Base-by-base conservation (phyloP, 2,888 invertebrate genomes). In the Agrilus biguttatus region DNA sequence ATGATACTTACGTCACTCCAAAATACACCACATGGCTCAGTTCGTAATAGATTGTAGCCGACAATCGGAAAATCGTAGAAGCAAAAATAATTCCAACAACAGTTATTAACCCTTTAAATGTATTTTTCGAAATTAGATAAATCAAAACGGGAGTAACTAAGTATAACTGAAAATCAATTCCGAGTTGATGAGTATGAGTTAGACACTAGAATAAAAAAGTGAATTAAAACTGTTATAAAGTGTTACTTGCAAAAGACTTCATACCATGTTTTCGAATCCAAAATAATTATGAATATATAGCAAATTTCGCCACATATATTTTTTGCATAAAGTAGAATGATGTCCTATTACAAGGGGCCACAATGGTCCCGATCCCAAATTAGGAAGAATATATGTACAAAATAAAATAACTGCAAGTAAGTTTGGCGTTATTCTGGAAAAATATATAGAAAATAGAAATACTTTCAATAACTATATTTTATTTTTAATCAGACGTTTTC, bases 241-340 rank as follows among this genome's bases (percentile, higher is more conserved):
- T 14, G 13, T 10, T 8, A 23, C 7, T 4, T 28, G 10, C 2
- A 32, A 23, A n/a, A 35, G 23, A 40, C 5, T 28, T 10, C 28
- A 53, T 63, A 75, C 76, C 77, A 79, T 78, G 52, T 78, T 73
- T 55, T 76, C 74, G 54, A 79, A 79, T 19, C 78, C 78, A 55
- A 75, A 79, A 55, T 77, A 78, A 57, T 79, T 79, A 53, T 79
- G 79, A 41, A 79, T 74, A 49, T 77, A 78, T 1, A 79, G 61
- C 37, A 79, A 67, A 53, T 78, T 79, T 52, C 74, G 67, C 79
- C 78, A 79, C 78, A 78, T 78, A 36, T 73, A 69, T 52, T 68
- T 65, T 55, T 77, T 77, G 56, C 79, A 79, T 40, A 78, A 69
- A 39, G 73, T 66, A 0, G 79, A 72, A 57, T 79, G 78, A 52